These are phyloP conservation scores for Dione vanillae DNA, from an alignment of 2,888 invertebrate genomes.

Conservation along the genomic window DNA sequence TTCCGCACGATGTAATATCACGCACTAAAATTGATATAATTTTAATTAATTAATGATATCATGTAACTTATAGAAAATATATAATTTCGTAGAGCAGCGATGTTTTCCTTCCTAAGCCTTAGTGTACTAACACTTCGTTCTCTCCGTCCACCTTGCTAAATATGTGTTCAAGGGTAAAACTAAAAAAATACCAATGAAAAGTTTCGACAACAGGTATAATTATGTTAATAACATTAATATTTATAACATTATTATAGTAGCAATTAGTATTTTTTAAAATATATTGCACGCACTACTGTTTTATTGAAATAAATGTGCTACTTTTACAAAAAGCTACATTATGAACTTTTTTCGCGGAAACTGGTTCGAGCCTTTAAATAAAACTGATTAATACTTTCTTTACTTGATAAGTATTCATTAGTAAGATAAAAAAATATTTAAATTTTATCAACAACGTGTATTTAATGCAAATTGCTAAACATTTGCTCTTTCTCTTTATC, in stretches of 20 bases:
- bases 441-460: slow-evolving; percentile 6
- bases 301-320: not conserved
- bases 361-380: not conserved
- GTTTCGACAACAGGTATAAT: too few relatives aligned
- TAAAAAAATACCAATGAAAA: too few relatives aligned
- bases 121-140: too few relatives aligned
- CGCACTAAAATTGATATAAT: slow-evolving; percentile 41
- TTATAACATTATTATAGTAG: too few relatives aligned
- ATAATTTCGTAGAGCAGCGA: too few relatives aligned
- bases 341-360: not conserved
- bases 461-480: not conserved
- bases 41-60: not conserved
- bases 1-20: slow-evolving; percentile 47
- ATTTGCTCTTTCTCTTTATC: slow-evolving; percentile 4
- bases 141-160: too few relatives aligned
- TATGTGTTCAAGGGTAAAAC: too few relatives aligned
- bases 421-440: slow-evolving; percentile 3
- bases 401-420: slow-evolving; percentile 4
- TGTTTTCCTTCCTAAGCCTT: too few relatives aligned
- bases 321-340: slow-evolving; percentile 3
- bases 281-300: too few relatives aligned
- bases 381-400: slow-evolving; percentile 9
- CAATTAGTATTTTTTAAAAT: too few relatives aligned
- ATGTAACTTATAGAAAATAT: not conserved
- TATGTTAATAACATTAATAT: too few relatives aligned